Conservation (phyloP, 2,797 vertebrate genomes). For the Kryptolebias ocellatus region DNA sequence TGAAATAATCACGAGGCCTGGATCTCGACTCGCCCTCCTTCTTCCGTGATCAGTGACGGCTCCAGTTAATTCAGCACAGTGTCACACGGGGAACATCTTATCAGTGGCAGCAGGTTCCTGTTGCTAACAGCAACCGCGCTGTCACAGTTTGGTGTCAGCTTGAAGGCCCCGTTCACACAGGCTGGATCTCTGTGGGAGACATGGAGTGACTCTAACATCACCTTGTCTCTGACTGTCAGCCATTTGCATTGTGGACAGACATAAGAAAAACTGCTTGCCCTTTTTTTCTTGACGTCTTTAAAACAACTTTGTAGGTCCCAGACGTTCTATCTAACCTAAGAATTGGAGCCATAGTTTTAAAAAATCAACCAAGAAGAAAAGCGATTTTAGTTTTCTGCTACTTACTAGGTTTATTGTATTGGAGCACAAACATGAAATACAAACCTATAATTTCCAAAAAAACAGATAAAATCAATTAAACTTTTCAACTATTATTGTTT, state of each 20-base stretch:
- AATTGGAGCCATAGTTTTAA: no score
- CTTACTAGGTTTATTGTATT: no score
- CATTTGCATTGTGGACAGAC: background rate
- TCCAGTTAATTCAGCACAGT: background rate
- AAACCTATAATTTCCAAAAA: no score
- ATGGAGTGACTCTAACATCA: background rate
- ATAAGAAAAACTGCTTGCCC: background rate
- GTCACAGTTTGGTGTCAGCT: constrained; percentile 12
- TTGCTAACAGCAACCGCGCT: constrained; percentile 19
- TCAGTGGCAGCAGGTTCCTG: constrained; percentile 5
- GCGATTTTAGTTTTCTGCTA: no score
- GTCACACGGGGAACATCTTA: background rate
- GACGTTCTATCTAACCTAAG: no score
- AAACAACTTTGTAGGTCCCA: no score
- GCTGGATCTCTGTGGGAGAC: constrained; percentile 2
- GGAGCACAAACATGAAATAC: no score
- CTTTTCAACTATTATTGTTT: no score
- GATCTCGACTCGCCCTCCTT: background rate
- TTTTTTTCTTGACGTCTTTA: no score
- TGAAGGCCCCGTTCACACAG: constrained; percentile 1
- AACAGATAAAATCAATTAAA: no score
- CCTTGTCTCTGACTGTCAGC: background rate
- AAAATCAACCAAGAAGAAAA: no score
- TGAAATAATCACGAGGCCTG: background rate
- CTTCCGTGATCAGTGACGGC: background rate